A percentile compares a stretch with the other conserved stretches of the same genome.
These are phyloP conservation scores for Priocnemis perturbator DNA, from an alignment of 2,888 invertebrate species.

Conservation along the genomic window DNA sequence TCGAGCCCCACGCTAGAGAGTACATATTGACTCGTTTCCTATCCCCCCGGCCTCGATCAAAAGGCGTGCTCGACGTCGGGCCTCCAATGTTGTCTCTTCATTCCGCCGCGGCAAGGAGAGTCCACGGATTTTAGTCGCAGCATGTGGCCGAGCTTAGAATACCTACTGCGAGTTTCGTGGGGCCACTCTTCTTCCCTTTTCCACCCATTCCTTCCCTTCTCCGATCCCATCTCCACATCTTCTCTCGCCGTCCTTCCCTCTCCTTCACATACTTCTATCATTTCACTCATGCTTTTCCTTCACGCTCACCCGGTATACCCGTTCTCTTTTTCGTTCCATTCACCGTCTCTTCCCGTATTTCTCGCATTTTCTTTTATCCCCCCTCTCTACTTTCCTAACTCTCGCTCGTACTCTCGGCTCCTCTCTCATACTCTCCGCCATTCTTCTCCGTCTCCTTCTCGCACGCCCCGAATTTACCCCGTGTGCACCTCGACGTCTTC, in stretches of 20 bases:
- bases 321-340: not conserved
- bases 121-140: constrained; percentile 14
- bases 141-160: constrained; percentile 22
- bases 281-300: no score
- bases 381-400: no score
- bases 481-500: no score
- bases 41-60: not conserved
- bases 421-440: no score
- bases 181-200: not conserved
- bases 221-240: not conserved
- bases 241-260: not conserved
- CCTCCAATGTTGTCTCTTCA: not conserved
- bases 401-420: no score
- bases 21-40: no score
- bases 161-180: constrained; percentile 7
- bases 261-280: no score
- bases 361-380: no score
- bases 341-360: no score
- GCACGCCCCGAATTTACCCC: not conserved
- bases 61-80: constrained; percentile 1
- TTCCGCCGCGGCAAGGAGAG: not conserved
- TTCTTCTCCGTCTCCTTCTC: no score
- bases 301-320: no score
- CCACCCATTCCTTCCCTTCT: not conserved
- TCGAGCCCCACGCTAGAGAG: no score